Evolutionary conservation across 53 echinoderm and acorn worm species (phyloP).

Genomic region (Hippasteria phrygiana): DNA sequence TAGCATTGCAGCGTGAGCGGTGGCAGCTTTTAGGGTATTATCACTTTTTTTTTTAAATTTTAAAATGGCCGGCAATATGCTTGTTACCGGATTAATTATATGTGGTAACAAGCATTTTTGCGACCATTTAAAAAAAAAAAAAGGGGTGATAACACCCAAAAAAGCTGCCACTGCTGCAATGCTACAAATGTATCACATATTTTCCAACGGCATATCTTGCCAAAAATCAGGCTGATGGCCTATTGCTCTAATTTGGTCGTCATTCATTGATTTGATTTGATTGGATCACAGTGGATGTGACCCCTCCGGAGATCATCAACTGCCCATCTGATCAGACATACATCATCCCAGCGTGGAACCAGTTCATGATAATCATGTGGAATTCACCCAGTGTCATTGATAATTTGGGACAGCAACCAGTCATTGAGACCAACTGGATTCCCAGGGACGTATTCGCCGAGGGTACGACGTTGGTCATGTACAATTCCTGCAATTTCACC

Average conservation of each 20-base stretch:
- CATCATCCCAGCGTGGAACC: slow-evolving; percentile 63
- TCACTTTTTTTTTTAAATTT: too few species aligned
- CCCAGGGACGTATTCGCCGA: slow-evolving; percentile 69
- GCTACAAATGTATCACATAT: too few species aligned
- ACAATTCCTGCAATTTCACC: slow-evolving; percentile 72
- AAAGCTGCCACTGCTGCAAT: too few species aligned
- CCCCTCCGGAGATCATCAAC: slow-evolving; percentile 68
- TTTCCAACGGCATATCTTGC: too few species aligned
- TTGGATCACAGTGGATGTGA: slow-evolving; percentile 39
- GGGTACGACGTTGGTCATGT: slow-evolving; percentile 64
- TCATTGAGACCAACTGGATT: slow-evolving; percentile 15
- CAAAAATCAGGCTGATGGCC: too few species aligned
- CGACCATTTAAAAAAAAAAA: too few species aligned
- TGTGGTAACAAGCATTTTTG: too few species aligned
- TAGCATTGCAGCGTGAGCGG: too few species aligned
- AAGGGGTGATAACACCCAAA: too few species aligned
- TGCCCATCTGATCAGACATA: slow-evolving; percentile 71
- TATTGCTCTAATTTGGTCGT: slow-evolving; percentile 7
- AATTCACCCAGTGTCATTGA: slow-evolving; percentile 74
- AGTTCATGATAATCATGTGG: slow-evolving; percentile 69
- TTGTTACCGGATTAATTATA: too few species aligned
- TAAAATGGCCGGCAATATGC: too few species aligned
- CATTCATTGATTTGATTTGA: not conserved
- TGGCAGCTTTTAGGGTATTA: too few species aligned
- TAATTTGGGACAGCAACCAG: slow-evolving; percentile 51